phyloP scores from a whole-genome alignment of 2,113 vertebrate species.

The Otocyon megalotis region DNA sequence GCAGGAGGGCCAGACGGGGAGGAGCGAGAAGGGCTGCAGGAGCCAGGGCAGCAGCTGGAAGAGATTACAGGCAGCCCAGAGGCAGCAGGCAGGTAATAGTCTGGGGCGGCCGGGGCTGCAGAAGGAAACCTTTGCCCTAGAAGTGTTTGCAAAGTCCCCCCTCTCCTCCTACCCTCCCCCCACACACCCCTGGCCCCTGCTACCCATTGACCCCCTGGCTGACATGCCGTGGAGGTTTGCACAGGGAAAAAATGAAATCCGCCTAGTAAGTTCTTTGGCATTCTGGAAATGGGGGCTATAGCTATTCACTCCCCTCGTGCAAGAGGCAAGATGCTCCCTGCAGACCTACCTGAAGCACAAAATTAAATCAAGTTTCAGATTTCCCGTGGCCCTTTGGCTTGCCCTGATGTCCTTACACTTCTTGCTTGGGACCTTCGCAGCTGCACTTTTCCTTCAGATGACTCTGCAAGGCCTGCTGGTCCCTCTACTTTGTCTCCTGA shows the following conservation, averaged over 20 bases:
- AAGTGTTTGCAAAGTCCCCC: conserved; percentile 66
- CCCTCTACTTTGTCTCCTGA: not conserved
- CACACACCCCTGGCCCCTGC: not conserved
- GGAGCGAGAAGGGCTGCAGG: not conserved
- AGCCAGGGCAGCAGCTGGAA: conserved; percentile 77
- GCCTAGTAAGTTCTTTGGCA: not conserved
- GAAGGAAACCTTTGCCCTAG: conserved; percentile 72
- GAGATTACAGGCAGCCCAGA: conserved; percentile 62
- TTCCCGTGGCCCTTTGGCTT: not conserved
- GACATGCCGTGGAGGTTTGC: conserved; percentile 8
- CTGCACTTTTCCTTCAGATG: not conserved
- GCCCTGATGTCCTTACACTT: not conserved
- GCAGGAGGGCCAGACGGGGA: conserved; percentile 73
- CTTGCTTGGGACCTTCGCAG: not conserved
- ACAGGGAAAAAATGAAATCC: not conserved
- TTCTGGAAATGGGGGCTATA: not conserved
- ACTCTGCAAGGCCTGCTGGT: rapidly evolving
- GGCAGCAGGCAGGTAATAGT: conserved; percentile 78
- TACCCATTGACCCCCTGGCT: conserved; percentile 13
- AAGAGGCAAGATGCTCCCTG: not conserved
- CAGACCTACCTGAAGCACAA: conserved; percentile 54
- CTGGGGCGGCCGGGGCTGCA: conserved; percentile 32
- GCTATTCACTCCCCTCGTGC: not conserved
- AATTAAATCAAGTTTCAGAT: not conserved
- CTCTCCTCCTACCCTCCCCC: not conserved